Conservation (phyloP, 2,888 invertebrate species). For the Mimumesa dahlbomi region DNA sequence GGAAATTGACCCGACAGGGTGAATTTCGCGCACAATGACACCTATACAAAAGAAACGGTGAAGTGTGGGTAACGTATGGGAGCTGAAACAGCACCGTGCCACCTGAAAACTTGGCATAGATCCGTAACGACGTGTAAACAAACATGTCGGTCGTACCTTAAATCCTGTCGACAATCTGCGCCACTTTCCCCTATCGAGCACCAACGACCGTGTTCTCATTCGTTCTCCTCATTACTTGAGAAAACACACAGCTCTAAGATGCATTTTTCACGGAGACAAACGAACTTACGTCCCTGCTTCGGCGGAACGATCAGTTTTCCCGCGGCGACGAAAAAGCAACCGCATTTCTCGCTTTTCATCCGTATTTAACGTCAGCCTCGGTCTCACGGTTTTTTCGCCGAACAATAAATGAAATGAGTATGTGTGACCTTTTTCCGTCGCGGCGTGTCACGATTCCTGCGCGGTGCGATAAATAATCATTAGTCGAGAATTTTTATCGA, state of each 20-base stretch:
- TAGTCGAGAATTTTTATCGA: too few species aligned
- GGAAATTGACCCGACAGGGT: too few species aligned
- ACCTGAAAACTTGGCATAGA: not conserved
- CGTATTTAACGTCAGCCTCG: constrained; percentile 28
- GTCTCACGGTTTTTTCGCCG: not conserved
- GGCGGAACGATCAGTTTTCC: constrained; percentile 40
- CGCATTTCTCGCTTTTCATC: constrained; percentile 22
- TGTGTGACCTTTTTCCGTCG: not conserved
- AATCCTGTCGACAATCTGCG: constrained; percentile 25
- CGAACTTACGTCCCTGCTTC: constrained; percentile 27
- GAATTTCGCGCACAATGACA: too few species aligned
- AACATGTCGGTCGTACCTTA: constrained; percentile 34
- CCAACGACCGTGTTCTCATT: constrained; percentile 23
- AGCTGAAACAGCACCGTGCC: not conserved
- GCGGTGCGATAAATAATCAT: too few species aligned
- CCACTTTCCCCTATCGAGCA: constrained; percentile 10
- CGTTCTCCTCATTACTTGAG: constrained; percentile 42
- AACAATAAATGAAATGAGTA: constrained; percentile 4
- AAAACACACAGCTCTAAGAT: constrained; percentile 34
- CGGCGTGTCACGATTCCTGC: too few species aligned
- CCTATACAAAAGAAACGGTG: too few species aligned
- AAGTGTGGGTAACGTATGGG: not conserved
- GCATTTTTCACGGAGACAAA: constrained; percentile 52
- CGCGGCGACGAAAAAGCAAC: constrained; percentile 15
- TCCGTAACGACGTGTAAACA: constrained; percentile 14